These are phyloP conservation scores for Myotis planiceps DNA, from an alignment of 2,797 vertebrate species.

Conservation along the genomic window DNA sequence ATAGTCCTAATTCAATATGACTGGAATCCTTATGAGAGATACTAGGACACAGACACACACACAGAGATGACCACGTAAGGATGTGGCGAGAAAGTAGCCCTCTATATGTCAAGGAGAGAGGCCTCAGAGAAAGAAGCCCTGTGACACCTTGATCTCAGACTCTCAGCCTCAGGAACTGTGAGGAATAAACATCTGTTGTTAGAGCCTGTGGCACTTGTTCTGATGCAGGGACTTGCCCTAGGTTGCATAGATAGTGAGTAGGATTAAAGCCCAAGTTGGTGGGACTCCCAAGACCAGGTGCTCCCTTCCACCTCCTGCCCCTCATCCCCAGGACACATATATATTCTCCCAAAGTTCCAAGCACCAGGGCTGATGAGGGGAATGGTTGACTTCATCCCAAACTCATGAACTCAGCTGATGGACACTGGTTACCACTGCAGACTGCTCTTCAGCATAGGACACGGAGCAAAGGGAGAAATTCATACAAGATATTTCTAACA, in stretches of 20 bases:
- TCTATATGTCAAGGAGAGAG: not conserved
- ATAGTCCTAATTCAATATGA: not conserved
- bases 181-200: not conserved
- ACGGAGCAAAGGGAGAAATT: not conserved
- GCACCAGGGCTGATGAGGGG: not conserved
- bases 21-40: not conserved
- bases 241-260: not conserved
- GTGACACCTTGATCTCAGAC: too few relatives aligned
- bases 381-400: not conserved
- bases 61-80: not conserved
- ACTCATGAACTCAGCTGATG: not conserved
- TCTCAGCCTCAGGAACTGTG: too few relatives aligned
- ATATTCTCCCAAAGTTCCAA: not conserved
- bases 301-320: not conserved
- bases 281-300: rapidly evolving
- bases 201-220: not conserved
- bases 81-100: rapidly evolving
- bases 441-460: not conserved
- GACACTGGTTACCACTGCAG: not conserved
- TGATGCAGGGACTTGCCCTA: rapidly evolving
- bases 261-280: not conserved
- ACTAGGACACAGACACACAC: not conserved
- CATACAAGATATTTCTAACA: not conserved
- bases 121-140: not conserved
- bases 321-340: rapidly evolving